Conservation (phyloP, 1,140 invertebrate genomes). For the Anoplophora glabripennis region DNA sequence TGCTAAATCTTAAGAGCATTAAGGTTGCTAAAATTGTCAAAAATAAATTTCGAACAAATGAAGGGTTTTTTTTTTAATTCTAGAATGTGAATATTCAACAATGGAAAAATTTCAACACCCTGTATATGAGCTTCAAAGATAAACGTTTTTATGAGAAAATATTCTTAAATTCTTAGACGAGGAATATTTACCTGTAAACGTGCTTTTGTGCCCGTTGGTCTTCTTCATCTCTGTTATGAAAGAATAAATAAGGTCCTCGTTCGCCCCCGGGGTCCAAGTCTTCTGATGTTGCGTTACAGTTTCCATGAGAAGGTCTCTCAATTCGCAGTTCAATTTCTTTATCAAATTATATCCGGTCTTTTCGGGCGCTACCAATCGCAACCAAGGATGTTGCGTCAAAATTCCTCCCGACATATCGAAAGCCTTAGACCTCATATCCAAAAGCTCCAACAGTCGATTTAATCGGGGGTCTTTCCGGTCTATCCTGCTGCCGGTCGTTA, state of each 20-base stretch:
- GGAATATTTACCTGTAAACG: conserved; percentile 37
- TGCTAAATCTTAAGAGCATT: too few relatives aligned
- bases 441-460: conserved; percentile 52
- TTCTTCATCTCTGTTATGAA: conserved; percentile 61
- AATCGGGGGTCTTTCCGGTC: conserved; percentile 55
- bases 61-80: too few relatives aligned
- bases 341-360: conserved; percentile 57
- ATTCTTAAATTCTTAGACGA: too few relatives aligned
- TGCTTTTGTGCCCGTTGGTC: conserved; percentile 33
- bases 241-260: conserved; percentile 68
- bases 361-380: conserved; percentile 60
- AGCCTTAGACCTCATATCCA: conserved; percentile 59
- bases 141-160: too few relatives aligned
- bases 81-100: too few relatives aligned
- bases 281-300: conserved; percentile 58
- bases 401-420: conserved; percentile 67
- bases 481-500: conserved; percentile 64
- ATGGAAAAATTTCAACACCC: too few relatives aligned
- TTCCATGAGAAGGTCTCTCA: conserved; percentile 37
- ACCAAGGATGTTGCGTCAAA: conserved; percentile 63
- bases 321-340: conserved; percentile 41
- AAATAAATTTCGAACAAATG: too few relatives aligned
- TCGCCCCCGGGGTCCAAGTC: conserved; percentile 51
- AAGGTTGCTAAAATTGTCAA: too few relatives aligned
- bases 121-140: too few relatives aligned